Evolutionary conservation across 2,888 invertebrate genomes (phyloP).

Genomic region (Mythimna impura): DNA sequence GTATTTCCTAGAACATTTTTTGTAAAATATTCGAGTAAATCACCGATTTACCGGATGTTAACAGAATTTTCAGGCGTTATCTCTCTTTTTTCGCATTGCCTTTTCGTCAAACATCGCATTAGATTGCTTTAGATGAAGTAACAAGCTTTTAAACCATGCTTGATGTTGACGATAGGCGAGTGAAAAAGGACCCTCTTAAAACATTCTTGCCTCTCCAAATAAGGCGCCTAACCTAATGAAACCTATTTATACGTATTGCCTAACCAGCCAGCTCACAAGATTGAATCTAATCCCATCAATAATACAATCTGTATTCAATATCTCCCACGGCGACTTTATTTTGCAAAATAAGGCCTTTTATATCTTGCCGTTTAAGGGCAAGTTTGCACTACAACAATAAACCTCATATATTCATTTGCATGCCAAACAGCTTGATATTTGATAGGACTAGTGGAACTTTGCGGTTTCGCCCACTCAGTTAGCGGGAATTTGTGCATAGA

Average conservation of each 20-base stretch:
- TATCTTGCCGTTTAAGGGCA: constrained; percentile 53
- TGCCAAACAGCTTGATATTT: constrained; percentile 34
- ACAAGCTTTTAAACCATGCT: too few species aligned
- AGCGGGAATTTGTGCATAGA: constrained; percentile 21
- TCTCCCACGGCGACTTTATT: constrained; percentile 40
- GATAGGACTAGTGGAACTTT: constrained; percentile 24
- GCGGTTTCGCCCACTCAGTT: constrained; percentile 32
- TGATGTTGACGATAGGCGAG: too few species aligned
- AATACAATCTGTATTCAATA: constrained; percentile 49
- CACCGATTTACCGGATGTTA: too few species aligned
- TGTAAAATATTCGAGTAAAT: too few species aligned
- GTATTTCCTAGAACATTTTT: too few species aligned
- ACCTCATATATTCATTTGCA: constrained; percentile 54
- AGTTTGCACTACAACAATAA: constrained; percentile 53
- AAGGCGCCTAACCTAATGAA: constrained; percentile 20
- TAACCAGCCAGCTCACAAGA: constrained; percentile 42
- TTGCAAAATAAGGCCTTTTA: constrained; percentile 46
- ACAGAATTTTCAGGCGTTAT: too few species aligned
- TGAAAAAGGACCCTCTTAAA: too few species aligned
- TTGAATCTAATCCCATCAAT: constrained; percentile 49
- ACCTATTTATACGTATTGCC: constrained; percentile 23
- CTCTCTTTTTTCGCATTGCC: too few species aligned
- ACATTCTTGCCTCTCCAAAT: constrained; percentile 2
- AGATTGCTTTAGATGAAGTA: too few species aligned
- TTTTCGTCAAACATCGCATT: too few species aligned